Percentiles rank a stretch among this genome's conserved stretches.
Conservation (phyloP, 2,797 vertebrate species). For the Enteromius radiatus region DNA sequence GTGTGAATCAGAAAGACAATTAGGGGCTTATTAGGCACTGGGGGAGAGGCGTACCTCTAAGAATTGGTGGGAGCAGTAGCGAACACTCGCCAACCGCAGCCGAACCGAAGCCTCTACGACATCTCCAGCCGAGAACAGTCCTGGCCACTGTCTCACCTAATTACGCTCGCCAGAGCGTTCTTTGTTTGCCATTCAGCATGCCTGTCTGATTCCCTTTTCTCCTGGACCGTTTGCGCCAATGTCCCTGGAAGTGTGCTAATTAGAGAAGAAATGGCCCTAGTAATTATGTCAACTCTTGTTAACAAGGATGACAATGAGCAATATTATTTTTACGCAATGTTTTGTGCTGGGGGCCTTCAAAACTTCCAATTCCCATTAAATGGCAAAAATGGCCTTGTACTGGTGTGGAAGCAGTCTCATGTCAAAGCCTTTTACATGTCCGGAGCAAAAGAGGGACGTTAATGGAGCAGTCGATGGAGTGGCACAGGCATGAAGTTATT, state of each 20-base stretch:
- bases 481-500: constrained; percentile 80
- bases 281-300: constrained; percentile 97
- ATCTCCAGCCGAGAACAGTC: constrained; percentile 95
- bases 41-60: constrained; percentile 83
- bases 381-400: constrained; percentile 74
- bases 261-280: constrained; percentile 97
- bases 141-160: constrained; percentile 94
- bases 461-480: constrained; percentile 73
- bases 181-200: constrained; percentile 93
- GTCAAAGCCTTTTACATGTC: constrained; percentile 66
- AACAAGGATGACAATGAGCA: constrained; percentile 88
- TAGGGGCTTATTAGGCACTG: constrained; percentile 90
- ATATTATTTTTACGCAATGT: constrained; percentile 98
- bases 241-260: constrained; percentile 96
- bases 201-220: constrained; percentile 93
- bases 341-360: constrained; percentile 85
- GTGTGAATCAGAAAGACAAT: constrained; percentile 90
- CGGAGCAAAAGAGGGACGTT: constrained; percentile 63
- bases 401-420: constrained; percentile 76
- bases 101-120: constrained; percentile 83
- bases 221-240: constrained; percentile 84
- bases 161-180: constrained; percentile 89
- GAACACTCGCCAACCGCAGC: constrained; percentile 77
- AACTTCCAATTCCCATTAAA: constrained; percentile 93
- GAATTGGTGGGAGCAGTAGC: constrained; percentile 77